Conservation (phyloP, 1,140 invertebrate genomes). For the Lepidostoma basale region DNA sequence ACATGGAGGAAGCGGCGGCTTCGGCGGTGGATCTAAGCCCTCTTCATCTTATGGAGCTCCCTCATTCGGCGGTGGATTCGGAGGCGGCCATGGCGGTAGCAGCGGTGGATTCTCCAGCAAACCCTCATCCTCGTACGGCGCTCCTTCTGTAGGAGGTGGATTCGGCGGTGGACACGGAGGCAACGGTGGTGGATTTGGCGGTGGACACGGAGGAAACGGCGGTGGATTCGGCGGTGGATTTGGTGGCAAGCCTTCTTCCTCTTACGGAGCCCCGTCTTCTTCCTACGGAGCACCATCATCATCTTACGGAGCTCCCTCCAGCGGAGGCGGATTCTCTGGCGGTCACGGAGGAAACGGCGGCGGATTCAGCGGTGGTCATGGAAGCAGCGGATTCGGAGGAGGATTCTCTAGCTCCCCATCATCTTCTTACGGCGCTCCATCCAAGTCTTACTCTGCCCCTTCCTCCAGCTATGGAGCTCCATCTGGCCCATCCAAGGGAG, state of each 20-base stretch:
- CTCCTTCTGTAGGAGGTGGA: too few relatives aligned
- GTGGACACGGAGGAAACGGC: constrained; percentile 46
- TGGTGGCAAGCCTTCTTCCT: constrained; percentile 45
- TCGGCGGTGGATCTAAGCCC: constrained; percentile 53
- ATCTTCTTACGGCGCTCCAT: constrained; percentile 47
- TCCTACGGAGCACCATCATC: constrained; percentile 55
- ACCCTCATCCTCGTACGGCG: constrained; percentile 53
- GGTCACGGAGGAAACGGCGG: constrained; percentile 48
- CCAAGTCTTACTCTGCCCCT: constrained; percentile 40
- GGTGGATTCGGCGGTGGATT: constrained; percentile 51
- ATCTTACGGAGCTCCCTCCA: constrained; percentile 55
- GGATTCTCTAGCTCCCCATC: constrained; percentile 56
- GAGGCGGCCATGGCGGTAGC: constrained; percentile 32
- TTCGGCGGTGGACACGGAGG: constrained; percentile 40
- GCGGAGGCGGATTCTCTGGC: constrained; percentile 50
- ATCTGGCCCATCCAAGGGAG: constrained; percentile 38
- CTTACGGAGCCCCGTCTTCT: constrained; percentile 44
- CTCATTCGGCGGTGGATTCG: constrained; percentile 39
- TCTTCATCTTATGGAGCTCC: constrained; percentile 56
- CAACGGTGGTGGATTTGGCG: constrained; percentile 26
- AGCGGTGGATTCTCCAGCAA: constrained; percentile 16
- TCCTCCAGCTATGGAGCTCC: constrained; percentile 49
- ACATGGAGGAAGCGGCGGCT: constrained; percentile 44
- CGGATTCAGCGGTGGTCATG: constrained; percentile 45
- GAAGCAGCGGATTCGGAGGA: constrained; percentile 37